Conservation (phyloP, 2,797 vertebrate species). For the Chaetodon trifasciatus region DNA sequence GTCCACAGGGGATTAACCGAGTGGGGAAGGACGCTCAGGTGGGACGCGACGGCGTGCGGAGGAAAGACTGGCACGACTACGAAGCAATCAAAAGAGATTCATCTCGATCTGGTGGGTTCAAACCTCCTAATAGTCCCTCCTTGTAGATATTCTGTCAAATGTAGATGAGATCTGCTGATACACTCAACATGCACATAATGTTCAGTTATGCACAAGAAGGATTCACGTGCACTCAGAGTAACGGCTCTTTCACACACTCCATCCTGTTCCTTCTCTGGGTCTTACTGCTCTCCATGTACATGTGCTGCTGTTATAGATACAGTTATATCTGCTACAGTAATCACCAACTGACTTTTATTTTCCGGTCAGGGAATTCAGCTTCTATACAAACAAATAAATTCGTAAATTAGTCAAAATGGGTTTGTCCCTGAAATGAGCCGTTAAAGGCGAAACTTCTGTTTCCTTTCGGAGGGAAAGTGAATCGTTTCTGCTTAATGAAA, state of each 20-base stretch:
- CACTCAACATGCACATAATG: neutral
- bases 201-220: neutral
- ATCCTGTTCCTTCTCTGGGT: neutral
- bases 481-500: constrained; percentile 35
- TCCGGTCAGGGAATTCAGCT: constrained; percentile 43
- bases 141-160: neutral
- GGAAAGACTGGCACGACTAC: constrained; percentile 95
- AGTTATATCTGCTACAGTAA: constrained; percentile 33
- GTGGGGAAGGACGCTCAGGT: constrained; percentile 81
- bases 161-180: neutral
- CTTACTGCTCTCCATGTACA: constrained; percentile 1
- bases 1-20: constrained; percentile 83
- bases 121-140: neutral
- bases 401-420: constrained; percentile 26
- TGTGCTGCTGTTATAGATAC: constrained; percentile 15
- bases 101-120: constrained; percentile 86
- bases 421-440: constrained; percentile 42
- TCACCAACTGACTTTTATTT: constrained; percentile 36
- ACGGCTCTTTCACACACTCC: neutral
- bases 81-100: constrained; percentile 89
- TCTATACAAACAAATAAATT: constrained; percentile 10
- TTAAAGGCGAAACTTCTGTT: constrained; percentile 10
- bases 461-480: constrained; percentile 17
- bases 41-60: constrained; percentile 78
- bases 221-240: neutral